Evolutionary conservation across 2,113 vertebrate species (phyloP), one percentile per base, ranked within the genome.

Genomic region (Channa maculata): DNA sequence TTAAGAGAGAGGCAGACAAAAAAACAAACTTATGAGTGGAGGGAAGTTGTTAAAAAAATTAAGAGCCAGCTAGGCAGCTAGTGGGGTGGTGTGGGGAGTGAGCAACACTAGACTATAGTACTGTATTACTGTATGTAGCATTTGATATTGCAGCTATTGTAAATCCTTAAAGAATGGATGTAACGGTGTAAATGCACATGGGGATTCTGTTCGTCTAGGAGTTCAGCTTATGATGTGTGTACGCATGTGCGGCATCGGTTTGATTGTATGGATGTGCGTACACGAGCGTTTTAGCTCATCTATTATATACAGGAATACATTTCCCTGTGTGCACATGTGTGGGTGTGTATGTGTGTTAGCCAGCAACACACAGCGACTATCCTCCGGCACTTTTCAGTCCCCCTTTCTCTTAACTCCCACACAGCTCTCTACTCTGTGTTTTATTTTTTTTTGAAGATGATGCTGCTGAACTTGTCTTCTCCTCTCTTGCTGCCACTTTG

Each of bases 401-500:
- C 51, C 24, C 52, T 65, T 62, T 81, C 59, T 76, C 55, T 77
- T 37, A 53, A 84, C 86, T 86, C 85, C 77, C 74, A 83, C 85
- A 49, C 71, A 67, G 24, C 75, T 62, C 50, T 76, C 10, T 41
- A 9, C 49, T 64, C 0, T 49, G 14, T 64, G 3, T 53, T 51
- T 45, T 38, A 9, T 6, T 39, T 2, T 58, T 2, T n/a, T 43
- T 53, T 55, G 66, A 75, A 75, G 76, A 71, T 5, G 49, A 62
- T 37, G 75, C 61, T 61, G 44, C 70, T 6, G 48, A 76, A 66
- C 71, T 77, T 63, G 63, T 82, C 80, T 45, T 76, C 82, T 76
- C 72, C 69, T 86, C 75, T 8, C 74, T 61, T 4, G 10, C 69
- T 87, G 79, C 74, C 71, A 83, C 79, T 41, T 86, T 83, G 83